Conservation (phyloP, 2,888 invertebrate species). For the Crematogaster levior region DNA sequence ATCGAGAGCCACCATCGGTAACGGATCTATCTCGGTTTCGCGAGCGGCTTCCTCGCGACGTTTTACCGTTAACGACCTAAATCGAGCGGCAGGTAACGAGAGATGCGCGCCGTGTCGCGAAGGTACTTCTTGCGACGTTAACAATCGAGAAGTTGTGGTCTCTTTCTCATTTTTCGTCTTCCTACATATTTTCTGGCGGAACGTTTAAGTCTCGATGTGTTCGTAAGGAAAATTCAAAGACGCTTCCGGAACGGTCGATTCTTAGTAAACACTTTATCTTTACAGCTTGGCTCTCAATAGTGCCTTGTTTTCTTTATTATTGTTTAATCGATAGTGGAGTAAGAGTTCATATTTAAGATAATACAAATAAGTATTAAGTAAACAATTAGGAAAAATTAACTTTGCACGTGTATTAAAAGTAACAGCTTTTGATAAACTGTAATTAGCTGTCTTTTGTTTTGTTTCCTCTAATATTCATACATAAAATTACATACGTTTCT, state of each 20-base stretch:
- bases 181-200: neutral
- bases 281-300: too few relatives aligned
- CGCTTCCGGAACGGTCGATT: too few relatives aligned
- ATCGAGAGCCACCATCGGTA: conserved; percentile 71
- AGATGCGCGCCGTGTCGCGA: conserved; percentile 66
- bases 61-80: conserved; percentile 82
- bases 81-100: conserved; percentile 69
- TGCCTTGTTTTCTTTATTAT: too few relatives aligned
- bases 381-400: neutral
- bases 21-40: conserved; percentile 76
- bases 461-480: neutral
- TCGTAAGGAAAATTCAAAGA: too few relatives aligned
- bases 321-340: too few relatives aligned
- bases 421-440: too few relatives aligned
- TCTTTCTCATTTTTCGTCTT: conserved; percentile 24
- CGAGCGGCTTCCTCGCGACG: conserved; percentile 72
- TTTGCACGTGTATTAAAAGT: neutral
- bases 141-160: conserved; percentile 40
- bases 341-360: neutral
- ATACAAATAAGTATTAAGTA: neutral
- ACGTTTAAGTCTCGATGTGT: too few relatives aligned
- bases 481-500: neutral
- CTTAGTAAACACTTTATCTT: too few relatives aligned
- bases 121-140: conserved; percentile 60
- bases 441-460: neutral